A percentile compares a stretch with the other conserved stretches of the same genome.
Evolutionary conservation across 1,140 invertebrate species (phyloP).

Genomic region (Hirudo medicinalis): DNA sequence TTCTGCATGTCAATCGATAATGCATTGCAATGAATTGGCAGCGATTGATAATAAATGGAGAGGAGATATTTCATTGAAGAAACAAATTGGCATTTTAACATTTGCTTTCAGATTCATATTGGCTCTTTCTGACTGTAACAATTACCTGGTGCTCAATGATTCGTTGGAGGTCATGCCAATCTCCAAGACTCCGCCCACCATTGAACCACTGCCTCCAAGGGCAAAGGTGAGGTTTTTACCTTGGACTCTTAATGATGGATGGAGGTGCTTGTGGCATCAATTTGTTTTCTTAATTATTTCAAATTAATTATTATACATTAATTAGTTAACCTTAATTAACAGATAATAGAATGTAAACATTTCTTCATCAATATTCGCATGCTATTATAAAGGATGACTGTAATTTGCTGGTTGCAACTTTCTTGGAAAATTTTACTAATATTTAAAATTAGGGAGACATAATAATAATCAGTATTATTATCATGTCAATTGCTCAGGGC

Average conservation of each 20-base stretch:
- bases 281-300: conserved; percentile 7
- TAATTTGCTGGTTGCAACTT: too few species aligned
- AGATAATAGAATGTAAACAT: too few species aligned
- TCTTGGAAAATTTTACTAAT: too few species aligned
- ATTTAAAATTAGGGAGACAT: neutral
- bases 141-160: conserved; percentile 82
- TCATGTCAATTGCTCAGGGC: conserved; percentile 33
- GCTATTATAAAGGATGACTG: too few species aligned
- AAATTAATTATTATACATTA: conserved; percentile 16
- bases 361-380: too few species aligned
- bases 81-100: too few species aligned
- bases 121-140: conserved; percentile 70
- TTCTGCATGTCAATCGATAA: neutral
- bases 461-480: neutral
- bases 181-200: conserved; percentile 67
- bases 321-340: too few species aligned
- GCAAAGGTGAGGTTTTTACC: conserved; percentile 30
- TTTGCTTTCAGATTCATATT: conserved; percentile 59
- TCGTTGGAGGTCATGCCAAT: conserved; percentile 79
- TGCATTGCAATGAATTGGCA: neutral
- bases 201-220: conserved; percentile 54
- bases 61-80: neutral
- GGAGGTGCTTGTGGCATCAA: too few species aligned
- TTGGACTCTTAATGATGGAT: too few species aligned
- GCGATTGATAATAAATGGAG: neutral